phyloP scores from a whole-genome alignment of 1,140 invertebrate species.

The Caerostris darwini region DNA sequence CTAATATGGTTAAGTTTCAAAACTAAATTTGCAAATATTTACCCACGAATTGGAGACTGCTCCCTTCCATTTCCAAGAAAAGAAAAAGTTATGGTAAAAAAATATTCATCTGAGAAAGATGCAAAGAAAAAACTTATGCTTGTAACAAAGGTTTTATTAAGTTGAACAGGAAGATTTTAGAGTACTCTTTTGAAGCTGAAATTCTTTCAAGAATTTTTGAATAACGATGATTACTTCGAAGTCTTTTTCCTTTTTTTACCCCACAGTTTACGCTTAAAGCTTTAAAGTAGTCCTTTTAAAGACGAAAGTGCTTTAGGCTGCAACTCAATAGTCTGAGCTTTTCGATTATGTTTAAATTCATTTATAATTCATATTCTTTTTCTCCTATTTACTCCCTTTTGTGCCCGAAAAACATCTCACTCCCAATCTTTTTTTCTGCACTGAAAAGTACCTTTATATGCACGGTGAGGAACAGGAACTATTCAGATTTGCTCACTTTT shows the following conservation, averaged over 20 bases:
- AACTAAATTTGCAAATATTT: too few species aligned
- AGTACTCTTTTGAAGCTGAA: neutral
- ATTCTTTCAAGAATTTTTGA: neutral
- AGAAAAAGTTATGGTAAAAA: neutral
- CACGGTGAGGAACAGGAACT: neutral
- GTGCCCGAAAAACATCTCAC: neutral
- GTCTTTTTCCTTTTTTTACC: constrained; percentile 7
- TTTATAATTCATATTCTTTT: constrained; percentile 40
- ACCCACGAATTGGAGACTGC: neutral
- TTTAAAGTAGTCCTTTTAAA: constrained; percentile 10
- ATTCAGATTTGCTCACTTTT: neutral
- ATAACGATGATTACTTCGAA: constrained; percentile 26
- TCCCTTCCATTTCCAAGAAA: neutral
- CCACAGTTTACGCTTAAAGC: neutral
- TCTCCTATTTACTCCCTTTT: neutral
- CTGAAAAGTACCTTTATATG: neutral
- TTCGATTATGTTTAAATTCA: constrained; percentile 20
- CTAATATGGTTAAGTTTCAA: too few species aligned
- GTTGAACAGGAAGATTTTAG: neutral
- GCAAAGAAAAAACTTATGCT: neutral
- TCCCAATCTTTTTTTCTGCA: neutral
- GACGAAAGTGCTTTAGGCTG: constrained; percentile 27
- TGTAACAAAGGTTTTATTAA: neutral
- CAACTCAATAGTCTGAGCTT: neutral
- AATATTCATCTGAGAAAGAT: neutral